Evolutionary conservation across 2,797 vertebrate species (phyloP).

Genomic region (Hippopotamyrus pictus): DNA sequence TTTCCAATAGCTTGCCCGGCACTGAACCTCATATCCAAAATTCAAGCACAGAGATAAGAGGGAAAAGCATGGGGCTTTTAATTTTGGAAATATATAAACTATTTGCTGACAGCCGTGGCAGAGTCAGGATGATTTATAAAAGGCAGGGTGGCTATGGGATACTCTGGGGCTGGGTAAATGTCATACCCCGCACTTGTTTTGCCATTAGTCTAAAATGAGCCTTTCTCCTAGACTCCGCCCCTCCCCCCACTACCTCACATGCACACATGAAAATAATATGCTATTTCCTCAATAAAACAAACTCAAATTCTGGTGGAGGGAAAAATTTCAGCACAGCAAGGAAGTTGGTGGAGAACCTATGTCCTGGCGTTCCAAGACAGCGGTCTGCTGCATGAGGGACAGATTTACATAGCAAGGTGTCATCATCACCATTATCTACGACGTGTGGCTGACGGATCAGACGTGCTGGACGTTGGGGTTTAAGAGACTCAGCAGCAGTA

Average conservation of each 20-base stretch:
- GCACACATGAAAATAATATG: slow-evolving; percentile 49
- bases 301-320: slow-evolving; percentile 37
- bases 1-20: not conserved
- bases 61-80: not conserved
- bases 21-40: not conserved
- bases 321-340: slow-evolving; percentile 9
- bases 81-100: not conserved
- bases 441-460: not conserved
- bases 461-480: not conserved
- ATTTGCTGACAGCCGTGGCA: not conserved
- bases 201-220: slow-evolving; percentile 28
- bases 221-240: slow-evolving; percentile 25
- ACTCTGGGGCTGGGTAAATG: not conserved
- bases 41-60: not conserved
- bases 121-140: not conserved
- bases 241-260: slow-evolving; percentile 12
- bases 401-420: slow-evolving; percentile 1
- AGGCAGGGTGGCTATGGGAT: not conserved
- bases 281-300: slow-evolving; percentile 30
- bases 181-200: not conserved
- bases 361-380: not conserved
- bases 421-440: not conserved
- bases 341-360: slow-evolving; percentile 16
- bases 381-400: not conserved
- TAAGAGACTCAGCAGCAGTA: not conserved